Conservation (phyloP, 2,888 invertebrate genomes). For the Laothoe populi region DNA sequence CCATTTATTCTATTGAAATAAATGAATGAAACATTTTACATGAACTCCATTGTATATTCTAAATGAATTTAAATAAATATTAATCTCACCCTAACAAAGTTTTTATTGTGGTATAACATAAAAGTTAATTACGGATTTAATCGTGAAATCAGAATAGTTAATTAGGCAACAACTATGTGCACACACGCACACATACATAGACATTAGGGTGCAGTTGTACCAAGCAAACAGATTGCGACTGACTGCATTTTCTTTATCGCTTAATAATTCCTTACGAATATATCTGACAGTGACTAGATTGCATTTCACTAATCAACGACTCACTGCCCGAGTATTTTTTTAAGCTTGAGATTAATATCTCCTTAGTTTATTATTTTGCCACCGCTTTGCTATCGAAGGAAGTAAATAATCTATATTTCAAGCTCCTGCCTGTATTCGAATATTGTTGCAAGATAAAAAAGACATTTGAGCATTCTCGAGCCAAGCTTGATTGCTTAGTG, state of each 20-base stretch:
- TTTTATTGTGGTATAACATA: constrained; percentile 45
- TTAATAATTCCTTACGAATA: no score
- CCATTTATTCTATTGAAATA: constrained; percentile 1
- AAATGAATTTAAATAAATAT: constrained; percentile 21
- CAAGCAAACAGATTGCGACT: not conserved
- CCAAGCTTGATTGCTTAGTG: no score
- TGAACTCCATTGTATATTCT: constrained; percentile 14
- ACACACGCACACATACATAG: constrained; percentile 36
- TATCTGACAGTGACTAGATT: no score
- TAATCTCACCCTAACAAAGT: constrained; percentile 25
- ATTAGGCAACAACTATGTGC: constrained; percentile 43
- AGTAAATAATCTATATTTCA: no score
- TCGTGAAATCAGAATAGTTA: constrained; percentile 55
- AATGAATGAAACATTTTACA: constrained; percentile 13
- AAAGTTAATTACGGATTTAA: constrained; percentile 57
- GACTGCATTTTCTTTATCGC: not conserved
- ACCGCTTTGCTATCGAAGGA: no score
- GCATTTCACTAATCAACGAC: not conserved
- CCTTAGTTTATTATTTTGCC: no score
- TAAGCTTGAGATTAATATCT: no score
- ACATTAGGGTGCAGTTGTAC: constrained; percentile 4
- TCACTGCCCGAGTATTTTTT: no score
- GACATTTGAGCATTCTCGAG: no score
- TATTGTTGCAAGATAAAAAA: no score
- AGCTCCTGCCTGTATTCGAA: no score